Evolutionary conservation across 2,797 vertebrate species (phyloP).

Genomic region (Ataeniobius toweri): DNA sequence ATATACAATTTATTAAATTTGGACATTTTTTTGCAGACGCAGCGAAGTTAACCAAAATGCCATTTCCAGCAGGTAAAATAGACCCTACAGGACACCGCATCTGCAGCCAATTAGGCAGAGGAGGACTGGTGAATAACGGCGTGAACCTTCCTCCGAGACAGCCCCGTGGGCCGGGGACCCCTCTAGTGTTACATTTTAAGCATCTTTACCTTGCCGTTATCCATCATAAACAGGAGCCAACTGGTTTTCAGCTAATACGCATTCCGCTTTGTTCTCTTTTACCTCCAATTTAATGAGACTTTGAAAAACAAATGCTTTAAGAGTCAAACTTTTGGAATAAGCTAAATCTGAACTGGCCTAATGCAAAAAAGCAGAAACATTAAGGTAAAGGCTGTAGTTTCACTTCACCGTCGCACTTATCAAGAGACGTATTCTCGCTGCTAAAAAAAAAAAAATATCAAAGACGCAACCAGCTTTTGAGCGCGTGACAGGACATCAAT

Average conservation of each 20-base stretch:
- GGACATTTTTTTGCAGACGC: slow-evolving; percentile 53
- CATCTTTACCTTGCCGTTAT: slow-evolving; percentile 78
- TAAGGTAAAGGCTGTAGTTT: slow-evolving; percentile 1
- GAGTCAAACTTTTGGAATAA: background rate
- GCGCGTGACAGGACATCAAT: background rate
- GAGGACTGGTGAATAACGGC: slow-evolving; percentile 81
- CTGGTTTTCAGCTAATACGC: slow-evolving; percentile 50
- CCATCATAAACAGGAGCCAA: slow-evolving; percentile 72
- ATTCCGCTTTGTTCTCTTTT: slow-evolving; percentile 7
- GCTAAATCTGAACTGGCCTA: background rate
- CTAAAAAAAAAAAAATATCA: background rate
- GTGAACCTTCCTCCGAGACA: slow-evolving; percentile 79
- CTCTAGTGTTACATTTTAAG: slow-evolving; percentile 85
- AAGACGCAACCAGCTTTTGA: background rate
- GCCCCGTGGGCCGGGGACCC: slow-evolving; percentile 77
- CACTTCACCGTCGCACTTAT: background rate
- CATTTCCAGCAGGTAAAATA: slow-evolving; percentile 77
- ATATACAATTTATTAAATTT: background rate
- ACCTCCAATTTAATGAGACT: background rate
- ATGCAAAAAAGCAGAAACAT: background rate
- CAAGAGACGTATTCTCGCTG: background rate
- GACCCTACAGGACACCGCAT: slow-evolving; percentile 76
- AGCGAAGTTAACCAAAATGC: slow-evolving; percentile 80
- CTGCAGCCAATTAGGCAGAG: slow-evolving; percentile 83
- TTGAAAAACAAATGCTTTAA: background rate